Evolutionary conservation across 2,888 invertebrate genomes (phyloP), one percentile per base, ranked within the genome.

Genomic region (Ectemnius continuus): DNA sequence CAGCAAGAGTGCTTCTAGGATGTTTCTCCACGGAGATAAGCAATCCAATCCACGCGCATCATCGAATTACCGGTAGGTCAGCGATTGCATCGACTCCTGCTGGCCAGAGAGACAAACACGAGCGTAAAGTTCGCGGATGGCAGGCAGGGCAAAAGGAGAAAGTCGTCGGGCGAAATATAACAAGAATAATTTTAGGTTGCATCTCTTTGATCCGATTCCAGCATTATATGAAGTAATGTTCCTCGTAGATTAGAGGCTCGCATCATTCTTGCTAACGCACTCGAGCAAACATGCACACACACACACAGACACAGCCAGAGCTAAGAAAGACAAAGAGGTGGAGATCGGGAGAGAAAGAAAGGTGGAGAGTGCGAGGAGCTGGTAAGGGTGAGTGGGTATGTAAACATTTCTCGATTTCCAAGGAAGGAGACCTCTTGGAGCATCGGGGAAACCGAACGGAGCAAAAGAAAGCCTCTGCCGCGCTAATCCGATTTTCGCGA

Each of bases 401-500:
- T 36, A 36, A 36, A 0, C 36, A 36, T 36, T 36, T 36, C 8
- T 6, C 36, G 36, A 36, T 36, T 36, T 36, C 36, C 36, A 8
- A 36, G 36, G 36, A 36, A 36, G 36, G 36, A 36, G 52, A 16
- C 14, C 52, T 52, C 52, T 52, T 36, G n/a, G 62, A 20, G 23
- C 14, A 70, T 36, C 36, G 36, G 8, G 36, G 36, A 36, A 36
- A 36, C 36, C 36, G 36, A 36, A 8, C 36, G 8, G 36, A 36
- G 36, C 36, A 36, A 36, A 36, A 36, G 36, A 36, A 36, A 36
- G 36, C 36, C 8, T 36, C 36, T 36, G 36, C 36, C 36, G 6
- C 0, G 68, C 68, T 82, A 84, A 83, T 80, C 78, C 77, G 84
- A 86, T 82, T 83, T 85, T 80, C 81, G 80, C 83, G 83, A 83